A percentile compares a stretch with the other conserved stretches of the same genome.
Evolutionary conservation across 2,888 invertebrate genomes (phyloP).

Genomic region (Cerceris ruficornis): DNA sequence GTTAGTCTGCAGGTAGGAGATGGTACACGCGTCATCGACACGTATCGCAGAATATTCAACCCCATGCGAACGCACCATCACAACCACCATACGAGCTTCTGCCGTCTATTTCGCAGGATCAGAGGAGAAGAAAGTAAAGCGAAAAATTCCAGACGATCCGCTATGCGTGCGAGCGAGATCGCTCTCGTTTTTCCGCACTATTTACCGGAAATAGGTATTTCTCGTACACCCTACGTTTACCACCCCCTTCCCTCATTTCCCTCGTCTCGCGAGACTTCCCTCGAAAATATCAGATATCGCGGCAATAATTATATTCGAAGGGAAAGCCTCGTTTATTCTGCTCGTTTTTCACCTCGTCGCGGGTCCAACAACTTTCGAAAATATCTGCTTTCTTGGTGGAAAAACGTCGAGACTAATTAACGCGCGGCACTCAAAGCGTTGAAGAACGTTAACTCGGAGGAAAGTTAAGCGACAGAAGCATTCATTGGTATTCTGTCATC

Average conservation of each 20-base stretch:
- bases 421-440: too few relatives aligned
- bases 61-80: constrained; percentile 18
- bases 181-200: constrained; percentile 50
- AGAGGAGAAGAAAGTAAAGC: constrained; percentile 36
- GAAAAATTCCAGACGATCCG: constrained; percentile 59
- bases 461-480: too few relatives aligned
- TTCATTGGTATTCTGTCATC: too few relatives aligned
- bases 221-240: constrained; percentile 23
- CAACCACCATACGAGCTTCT: constrained; percentile 5
- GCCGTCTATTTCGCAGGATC: constrained; percentile 19
- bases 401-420: too few relatives aligned
- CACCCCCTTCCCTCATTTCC: neutral
- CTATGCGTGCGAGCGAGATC: constrained; percentile 35
- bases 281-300: constrained; percentile 7
- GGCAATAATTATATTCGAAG: neutral
- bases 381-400: too few relatives aligned
- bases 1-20: constrained; percentile 39
- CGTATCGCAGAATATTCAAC: constrained; percentile 17
- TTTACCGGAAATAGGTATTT: constrained; percentile 52
- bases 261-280: neutral
- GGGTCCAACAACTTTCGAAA: too few relatives aligned
- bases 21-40: constrained; percentile 43
- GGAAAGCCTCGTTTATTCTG: neutral
- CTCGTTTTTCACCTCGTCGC: too few relatives aligned
- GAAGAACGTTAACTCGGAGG: too few relatives aligned